These are phyloP conservation scores for Actinemys pallida DNA, from an alignment of 2,113 vertebrate species.

Conservation along the genomic window DNA sequence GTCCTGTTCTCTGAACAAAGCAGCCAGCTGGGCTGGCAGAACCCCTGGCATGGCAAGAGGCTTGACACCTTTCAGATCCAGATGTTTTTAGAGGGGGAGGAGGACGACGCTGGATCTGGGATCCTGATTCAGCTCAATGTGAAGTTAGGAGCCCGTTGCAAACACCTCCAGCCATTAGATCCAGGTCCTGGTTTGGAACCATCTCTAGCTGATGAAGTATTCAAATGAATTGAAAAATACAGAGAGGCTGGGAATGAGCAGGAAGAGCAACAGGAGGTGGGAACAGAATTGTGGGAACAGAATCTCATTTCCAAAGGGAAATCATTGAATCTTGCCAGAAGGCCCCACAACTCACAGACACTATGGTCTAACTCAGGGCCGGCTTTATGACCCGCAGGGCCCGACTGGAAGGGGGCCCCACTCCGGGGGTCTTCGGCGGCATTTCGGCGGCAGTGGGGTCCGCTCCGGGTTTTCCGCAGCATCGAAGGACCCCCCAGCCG, in stretches of 20 bases:
- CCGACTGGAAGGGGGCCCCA: no score
- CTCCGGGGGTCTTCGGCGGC: no score
- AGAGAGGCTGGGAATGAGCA: not conserved
- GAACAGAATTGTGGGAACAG: slow-evolving; percentile 45
- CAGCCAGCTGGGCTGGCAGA: not conserved
- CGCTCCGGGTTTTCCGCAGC: no score
- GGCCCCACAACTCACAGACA: not conserved
- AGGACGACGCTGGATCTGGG: not conserved
- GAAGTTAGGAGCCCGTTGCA: slow-evolving; percentile 29
- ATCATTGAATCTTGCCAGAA: not conserved
- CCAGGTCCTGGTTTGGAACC: not conserved
- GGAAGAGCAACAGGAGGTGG: slow-evolving; percentile 14
- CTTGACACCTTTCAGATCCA: not conserved
- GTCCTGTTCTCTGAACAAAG: not conserved
- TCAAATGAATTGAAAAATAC: not conserved
- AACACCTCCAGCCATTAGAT: not conserved
- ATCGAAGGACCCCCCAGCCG: no score
- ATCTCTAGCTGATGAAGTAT: not conserved
- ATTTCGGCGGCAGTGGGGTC: no score
- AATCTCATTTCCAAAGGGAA: slow-evolving; percentile 15
- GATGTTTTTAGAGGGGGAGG: slow-evolving; percentile 1
- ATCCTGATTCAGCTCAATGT: slow-evolving; percentile 64
- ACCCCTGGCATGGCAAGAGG: not conserved
- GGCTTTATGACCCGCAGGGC: no score
- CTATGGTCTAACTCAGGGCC: not conserved